Conservation (phyloP, 2,113 vertebrate genomes). For the Neomonachus schauinslandi region DNA sequence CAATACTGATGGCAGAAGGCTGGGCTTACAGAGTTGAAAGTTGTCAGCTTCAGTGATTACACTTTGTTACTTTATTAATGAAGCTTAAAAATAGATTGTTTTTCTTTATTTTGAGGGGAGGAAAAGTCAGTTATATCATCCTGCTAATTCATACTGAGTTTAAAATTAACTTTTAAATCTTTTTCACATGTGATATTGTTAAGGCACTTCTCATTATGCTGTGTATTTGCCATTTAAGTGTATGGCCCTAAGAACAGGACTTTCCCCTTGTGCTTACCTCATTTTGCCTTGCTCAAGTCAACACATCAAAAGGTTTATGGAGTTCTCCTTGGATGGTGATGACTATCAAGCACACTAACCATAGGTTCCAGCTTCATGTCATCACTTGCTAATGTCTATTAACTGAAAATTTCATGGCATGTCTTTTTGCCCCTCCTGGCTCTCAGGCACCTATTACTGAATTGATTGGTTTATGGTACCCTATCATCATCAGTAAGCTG, state of each 20-base stretch:
- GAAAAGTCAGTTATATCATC: not conserved
- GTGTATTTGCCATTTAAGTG: not conserved
- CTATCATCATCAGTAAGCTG: not conserved
- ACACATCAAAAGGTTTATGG: not conserved
- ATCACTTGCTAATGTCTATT: not conserved
- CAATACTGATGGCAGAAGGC: not conserved
- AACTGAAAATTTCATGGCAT: not conserved
- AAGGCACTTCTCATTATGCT: not conserved
- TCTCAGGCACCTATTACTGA: not conserved
- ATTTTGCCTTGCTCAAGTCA: not conserved
- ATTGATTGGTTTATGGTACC: not conserved
- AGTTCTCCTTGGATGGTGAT: not conserved
- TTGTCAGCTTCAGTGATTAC: not conserved
- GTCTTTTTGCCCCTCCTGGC: not conserved
- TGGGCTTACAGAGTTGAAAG: not conserved
- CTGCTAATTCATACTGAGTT: not conserved
- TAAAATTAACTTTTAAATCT: not conserved
- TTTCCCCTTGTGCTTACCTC: not conserved
- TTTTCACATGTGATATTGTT: not conserved
- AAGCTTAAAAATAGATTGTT: not conserved
- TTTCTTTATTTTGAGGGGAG: not conserved
- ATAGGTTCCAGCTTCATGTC: not conserved
- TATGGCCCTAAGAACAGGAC: not conserved
- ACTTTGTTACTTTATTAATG: constrained; percentile 20
- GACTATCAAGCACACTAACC: not conserved